Conservation (phyloP, 2,113 vertebrate genomes). For the Spermophilus dauricus region DNA sequence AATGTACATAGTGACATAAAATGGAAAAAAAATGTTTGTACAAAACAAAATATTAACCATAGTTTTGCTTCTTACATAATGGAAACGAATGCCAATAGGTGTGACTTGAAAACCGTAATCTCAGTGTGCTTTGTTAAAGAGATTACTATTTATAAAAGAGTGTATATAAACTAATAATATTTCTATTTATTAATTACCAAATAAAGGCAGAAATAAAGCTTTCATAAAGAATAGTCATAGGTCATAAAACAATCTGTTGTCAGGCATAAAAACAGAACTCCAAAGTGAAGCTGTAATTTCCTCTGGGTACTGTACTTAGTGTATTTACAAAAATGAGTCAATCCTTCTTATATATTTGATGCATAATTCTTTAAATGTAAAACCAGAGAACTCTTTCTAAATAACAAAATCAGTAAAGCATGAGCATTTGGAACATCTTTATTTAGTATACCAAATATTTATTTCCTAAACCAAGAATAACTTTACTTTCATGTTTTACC, state of each 20-base stretch:
- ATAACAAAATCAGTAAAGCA: background rate
- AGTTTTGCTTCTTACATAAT: background rate
- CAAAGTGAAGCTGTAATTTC: background rate
- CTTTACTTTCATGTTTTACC: background rate
- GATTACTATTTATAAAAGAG: background rate
- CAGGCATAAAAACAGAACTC: constrained; percentile 39
- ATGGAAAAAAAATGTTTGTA: background rate
- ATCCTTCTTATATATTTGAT: background rate
- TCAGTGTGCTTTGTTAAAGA: background rate
- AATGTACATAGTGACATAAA: background rate
- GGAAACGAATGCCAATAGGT: background rate
- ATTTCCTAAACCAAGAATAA: constrained; percentile 35
- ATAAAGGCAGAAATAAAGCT: background rate
- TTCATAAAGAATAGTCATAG: background rate
- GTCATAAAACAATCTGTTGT: constrained; percentile 16
- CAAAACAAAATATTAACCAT: background rate
- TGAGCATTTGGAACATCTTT: background rate
- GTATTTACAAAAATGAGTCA: constrained; percentile 6
- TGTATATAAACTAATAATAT: constrained; percentile 18
- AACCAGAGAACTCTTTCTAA: constrained; percentile 21
- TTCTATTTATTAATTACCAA: constrained; percentile 23
- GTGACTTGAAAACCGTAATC: background rate
- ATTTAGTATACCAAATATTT: background rate
- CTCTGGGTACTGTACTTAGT: background rate
- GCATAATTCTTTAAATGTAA: constrained; percentile 32